Percentiles rank a stretch among this genome's conserved stretches.
phyloP scores from a whole-genome alignment of 1,140 invertebrate species.

The Heliconius himera region DNA sequence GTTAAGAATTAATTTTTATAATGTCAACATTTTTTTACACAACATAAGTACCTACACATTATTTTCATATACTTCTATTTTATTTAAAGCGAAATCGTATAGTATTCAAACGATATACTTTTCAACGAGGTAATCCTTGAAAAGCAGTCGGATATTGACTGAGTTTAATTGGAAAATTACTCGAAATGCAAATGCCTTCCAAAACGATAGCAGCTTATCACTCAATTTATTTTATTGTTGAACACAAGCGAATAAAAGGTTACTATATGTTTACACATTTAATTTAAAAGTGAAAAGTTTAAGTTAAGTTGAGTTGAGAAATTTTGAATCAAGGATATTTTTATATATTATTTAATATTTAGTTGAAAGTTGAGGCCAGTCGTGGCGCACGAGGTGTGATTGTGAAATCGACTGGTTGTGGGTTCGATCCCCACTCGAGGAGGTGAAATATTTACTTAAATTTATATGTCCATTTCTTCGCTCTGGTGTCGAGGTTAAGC shows the following conservation, averaged over 20 bases:
- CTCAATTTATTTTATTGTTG: background rate
- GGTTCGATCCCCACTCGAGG: no score
- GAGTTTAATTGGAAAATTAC: conserved; percentile 1
- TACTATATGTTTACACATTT: background rate
- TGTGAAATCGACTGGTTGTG: no score
- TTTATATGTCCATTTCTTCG: no score
- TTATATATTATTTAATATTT: no score
- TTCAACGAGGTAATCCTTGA: background rate
- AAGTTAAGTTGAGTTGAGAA: no score
- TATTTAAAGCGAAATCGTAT: background rate
- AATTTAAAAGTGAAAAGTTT: no score
- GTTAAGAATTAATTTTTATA: no score
- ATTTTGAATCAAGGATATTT: no score
- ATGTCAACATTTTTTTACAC: background rate
- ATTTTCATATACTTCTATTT: background rate
- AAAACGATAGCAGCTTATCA: conserved; percentile 1
- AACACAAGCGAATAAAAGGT: background rate
- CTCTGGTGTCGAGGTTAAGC: no score
- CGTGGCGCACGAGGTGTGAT: no score
- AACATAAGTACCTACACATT: background rate
- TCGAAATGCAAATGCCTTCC: background rate
- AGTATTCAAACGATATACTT: background rate
- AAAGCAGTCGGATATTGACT: background rate
- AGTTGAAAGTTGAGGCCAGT: no score
- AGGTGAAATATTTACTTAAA: no score